Evolutionary conservation across 2,113 vertebrate species (phyloP), one percentile per base, ranked within the genome.

Genomic region (Malurus cyaneus): DNA sequence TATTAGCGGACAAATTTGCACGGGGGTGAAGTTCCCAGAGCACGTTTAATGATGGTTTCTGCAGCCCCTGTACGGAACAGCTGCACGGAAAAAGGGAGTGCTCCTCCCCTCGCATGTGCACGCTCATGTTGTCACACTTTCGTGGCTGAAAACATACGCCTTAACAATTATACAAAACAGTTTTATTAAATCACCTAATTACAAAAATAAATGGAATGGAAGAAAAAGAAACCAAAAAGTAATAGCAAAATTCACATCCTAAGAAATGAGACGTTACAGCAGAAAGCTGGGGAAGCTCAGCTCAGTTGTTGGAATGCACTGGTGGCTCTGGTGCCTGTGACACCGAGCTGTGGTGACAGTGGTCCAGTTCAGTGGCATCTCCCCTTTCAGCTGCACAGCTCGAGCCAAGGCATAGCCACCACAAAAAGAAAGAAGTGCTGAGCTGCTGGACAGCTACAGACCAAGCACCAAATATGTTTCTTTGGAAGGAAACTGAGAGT

Each of bases 161-260:
- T 54, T 8, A 25, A 39, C 32, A 67, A 42, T 52, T 9, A 59
- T 32, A 78, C 15, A 24, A 91, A 92, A 28, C 44, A 64, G 39
- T 67, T 97, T 97, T 97, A 97, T 97, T 97, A 76, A 93, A 71
- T 32, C 71, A 46, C 29, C 67, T 66, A 29, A 4, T 87, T 87
- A 96, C 95, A 95, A 91, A 95, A 81, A 84, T 23, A 54, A 77
- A 84, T 3, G 49, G 71, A 86, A 91, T 42, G 65, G 42, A 53
- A 69, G 49, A 12, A 78, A 59, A 80, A 44, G 2, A 47, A 71
- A 80, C 4, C 0, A 26, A 71, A 47, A 54, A 41, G 36, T 3
- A 1, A 49, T 5, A 52, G 9, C 29, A 8, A 70, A 54, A 67
- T 52, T 76, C 79, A 69, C 76, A 86, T 34, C n/a, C 13, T 29